A percentile compares a stretch with the other conserved stretches of the same genome.
These are phyloP conservation scores for Molothrus aeneus DNA, from an alignment of 2,797 vertebrate species.

Conservation along the genomic window DNA sequence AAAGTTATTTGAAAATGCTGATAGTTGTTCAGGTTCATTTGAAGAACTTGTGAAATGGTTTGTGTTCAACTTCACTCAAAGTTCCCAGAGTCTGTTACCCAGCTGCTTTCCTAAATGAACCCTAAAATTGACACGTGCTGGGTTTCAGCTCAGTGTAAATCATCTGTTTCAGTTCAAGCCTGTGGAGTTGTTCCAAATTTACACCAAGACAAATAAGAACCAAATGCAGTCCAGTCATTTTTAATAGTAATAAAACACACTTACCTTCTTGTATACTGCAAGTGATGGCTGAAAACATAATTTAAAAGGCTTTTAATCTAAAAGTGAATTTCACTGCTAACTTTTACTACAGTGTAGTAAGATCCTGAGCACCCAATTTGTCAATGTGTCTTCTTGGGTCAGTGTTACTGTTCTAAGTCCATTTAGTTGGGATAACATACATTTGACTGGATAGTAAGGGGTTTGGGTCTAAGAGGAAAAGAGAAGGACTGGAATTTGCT, in stretches of 20 bases:
- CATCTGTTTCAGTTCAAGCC: conserved; percentile 6
- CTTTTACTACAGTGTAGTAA: neutral
- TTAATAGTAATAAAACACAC: neutral
- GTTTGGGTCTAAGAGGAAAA: neutral
- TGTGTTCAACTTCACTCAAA: neutral
- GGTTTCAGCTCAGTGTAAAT: neutral
- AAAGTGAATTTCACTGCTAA: neutral
- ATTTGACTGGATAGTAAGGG: neutral
- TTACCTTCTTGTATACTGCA: neutral
- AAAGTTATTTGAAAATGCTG: neutral
- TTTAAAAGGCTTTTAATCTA: neutral
- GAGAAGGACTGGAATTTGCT: neutral
- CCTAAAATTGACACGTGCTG: neutral
- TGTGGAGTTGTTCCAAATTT: neutral
- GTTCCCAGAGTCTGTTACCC: neutral
- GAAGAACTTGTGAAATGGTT: neutral
- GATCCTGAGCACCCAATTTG: neutral
- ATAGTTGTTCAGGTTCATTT: neutral
- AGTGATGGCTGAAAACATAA: neutral
- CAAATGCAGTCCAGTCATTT: neutral
- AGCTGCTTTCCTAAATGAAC: neutral
- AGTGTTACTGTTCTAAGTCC: neutral
- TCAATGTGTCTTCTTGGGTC: neutral
- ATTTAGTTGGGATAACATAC: neutral
- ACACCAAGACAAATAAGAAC: neutral